These are phyloP conservation scores for Pristionchus mayeri DNA, from an alignment of 2,888 invertebrate genomes.

Conservation along the genomic window DNA sequence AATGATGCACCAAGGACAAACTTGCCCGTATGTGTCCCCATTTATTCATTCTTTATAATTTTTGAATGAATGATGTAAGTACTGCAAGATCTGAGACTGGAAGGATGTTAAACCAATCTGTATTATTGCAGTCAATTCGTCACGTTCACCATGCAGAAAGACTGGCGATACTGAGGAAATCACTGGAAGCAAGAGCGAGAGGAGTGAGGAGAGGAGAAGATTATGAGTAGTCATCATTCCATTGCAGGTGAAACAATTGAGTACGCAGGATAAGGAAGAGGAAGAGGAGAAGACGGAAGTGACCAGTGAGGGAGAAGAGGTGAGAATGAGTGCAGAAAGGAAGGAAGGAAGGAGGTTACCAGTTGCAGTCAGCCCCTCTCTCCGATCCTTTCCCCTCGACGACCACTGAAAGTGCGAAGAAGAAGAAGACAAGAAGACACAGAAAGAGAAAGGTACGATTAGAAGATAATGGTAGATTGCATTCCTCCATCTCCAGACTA, in stretches of 20 bases:
- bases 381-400: slow-evolving; percentile 19
- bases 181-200: slow-evolving; percentile 39
- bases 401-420: background rate
- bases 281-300: background rate
- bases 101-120: too few species aligned
- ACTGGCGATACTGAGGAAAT: slow-evolving; percentile 29
- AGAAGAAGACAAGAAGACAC: too few species aligned
- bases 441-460: slow-evolving; percentile 11
- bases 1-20: background rate
- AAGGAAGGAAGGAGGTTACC: background rate
- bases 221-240: background rate
- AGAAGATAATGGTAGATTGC: background rate
- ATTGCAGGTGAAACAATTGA: slow-evolving; percentile 38
- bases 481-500: background rate
- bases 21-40: background rate
- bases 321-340: background rate
- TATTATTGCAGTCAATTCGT: slow-evolving; percentile 29
- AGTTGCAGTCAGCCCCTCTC: background rate
- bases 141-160: slow-evolving; percentile 49
- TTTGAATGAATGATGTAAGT: background rate
- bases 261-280: slow-evolving; percentile 31
- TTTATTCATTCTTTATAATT: background rate
- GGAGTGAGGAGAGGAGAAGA: slow-evolving; percentile 31
- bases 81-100: too few species aligned
- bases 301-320: background rate